Base-by-base conservation (phyloP, 2,113 vertebrate genomes). In the Gymnarchus niloticus region DNA sequence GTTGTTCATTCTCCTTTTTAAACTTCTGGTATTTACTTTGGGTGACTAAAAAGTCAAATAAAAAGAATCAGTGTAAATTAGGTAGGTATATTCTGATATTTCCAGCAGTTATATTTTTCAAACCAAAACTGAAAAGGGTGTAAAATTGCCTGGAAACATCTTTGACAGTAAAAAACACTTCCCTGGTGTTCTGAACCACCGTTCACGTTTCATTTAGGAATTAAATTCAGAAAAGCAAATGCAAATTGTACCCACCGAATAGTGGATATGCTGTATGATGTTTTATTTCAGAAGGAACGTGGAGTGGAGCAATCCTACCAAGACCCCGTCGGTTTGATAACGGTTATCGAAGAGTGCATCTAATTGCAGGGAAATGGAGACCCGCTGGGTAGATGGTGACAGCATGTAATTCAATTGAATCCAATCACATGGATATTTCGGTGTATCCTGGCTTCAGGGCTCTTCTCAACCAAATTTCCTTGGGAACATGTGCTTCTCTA, bases 341-440 rank as follows among this genome's bases (percentile, higher is more conserved):
- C 12, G 33, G 12, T 86, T 86, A 83, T 86, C 81, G 37, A 46
- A 54, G 3, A 86, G 8, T 65, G 81, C 85, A 83, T 86, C 85
- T 76, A 83, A 83, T 83, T 81, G 61, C 25, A 56, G 86, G 25
- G 49, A 81, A 61, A 84, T 65, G 28, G 86, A 69, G 86, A 69
- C 83, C 56, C 17, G 65, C 83, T 80, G 86, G 83, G 52, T 28
- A 46, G 83, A 28, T n/a, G 51, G 84, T 59, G 59, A 87, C 80
- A 56, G 25, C 28, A 19, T 56, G 57, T 87, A 87, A 87, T 87
- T 78, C 44, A 61, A 81, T 87, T 80, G 25, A 59, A 61, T 44
- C 69, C 84, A 80, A 54, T 84, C 83, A 61, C 86, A 65, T 41
- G 73, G 65, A 57, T 76, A 56, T 85, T 52, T 56, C 49, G 7